Conservation (phyloP, 2,797 vertebrate species). For the Siniperca obscura region DNA sequence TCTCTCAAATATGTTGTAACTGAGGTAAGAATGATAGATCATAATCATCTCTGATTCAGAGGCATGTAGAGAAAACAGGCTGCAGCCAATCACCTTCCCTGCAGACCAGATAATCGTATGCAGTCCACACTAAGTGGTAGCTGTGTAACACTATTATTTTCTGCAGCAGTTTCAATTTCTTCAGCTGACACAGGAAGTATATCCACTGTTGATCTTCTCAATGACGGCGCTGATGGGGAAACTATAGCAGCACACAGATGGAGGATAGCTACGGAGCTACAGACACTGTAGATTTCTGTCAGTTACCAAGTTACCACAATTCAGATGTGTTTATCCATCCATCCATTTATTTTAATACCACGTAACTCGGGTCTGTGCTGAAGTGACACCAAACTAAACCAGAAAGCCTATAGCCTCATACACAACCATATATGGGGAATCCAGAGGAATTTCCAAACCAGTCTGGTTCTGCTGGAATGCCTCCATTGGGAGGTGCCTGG, state of each 20-base stretch:
- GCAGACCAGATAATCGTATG: neutral
- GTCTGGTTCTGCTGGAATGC: slow-evolving; percentile 44
- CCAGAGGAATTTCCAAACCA: slow-evolving; percentile 39
- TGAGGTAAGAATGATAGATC: neutral
- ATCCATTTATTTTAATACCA: slow-evolving; percentile 7
- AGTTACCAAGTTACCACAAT: neutral
- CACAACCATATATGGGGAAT: slow-evolving; percentile 11
- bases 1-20: slow-evolving; percentile 2
- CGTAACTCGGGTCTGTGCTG: neutral
- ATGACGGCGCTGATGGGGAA: neutral
- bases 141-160: neutral
- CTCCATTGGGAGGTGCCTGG: slow-evolving; percentile 39
- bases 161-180: neutral
- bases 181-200: neutral
- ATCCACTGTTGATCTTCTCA: neutral
- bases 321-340: neutral
- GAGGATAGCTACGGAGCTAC: neutral
- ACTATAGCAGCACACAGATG: neutral
- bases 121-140: neutral
- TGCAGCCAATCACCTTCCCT: slow-evolving; percentile 3
- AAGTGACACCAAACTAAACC: slow-evolving; percentile 18
- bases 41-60: slow-evolving; percentile 1
- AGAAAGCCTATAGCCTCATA: slow-evolving; percentile 22
- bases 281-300: neutral
- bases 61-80: slow-evolving; percentile 1